These are phyloP conservation scores for Calliopum simillimum DNA, from an alignment of 2,888 invertebrate species.

Conservation along the genomic window DNA sequence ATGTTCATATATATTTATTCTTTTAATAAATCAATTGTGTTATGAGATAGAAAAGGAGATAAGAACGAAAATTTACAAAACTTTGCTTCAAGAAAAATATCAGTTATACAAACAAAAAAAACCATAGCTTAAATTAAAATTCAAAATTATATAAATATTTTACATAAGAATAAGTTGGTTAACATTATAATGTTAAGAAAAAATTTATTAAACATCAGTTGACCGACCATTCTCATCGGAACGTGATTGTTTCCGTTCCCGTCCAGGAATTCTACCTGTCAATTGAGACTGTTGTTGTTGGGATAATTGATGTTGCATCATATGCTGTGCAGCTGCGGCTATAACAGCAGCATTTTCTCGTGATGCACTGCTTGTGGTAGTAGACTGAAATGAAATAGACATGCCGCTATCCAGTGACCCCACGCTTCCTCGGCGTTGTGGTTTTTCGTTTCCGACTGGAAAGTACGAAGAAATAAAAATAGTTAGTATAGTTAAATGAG, in stretches of 20 bases:
- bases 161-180: conserved; percentile 5
- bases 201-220: conserved; percentile 63
- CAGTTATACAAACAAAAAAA: conserved; percentile 24
- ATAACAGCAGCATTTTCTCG: conserved; percentile 68
- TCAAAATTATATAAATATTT: conserved; percentile 30
- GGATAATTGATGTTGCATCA: conserved; percentile 54
- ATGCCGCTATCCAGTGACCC: conserved; percentile 96
- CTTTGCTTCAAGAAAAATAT: conserved; percentile 9
- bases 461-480: too few species aligned
- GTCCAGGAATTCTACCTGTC: conserved; percentile 62
- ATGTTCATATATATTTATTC: not conserved
- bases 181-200: conserved; percentile 24
- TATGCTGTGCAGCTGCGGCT: conserved; percentile 65
- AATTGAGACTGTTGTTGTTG: conserved; percentile 54
- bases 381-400: conserved; percentile 92
- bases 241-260: conserved; percentile 71
- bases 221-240: conserved; percentile 69
- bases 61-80: conserved; percentile 17
- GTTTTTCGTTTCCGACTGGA: conserved; percentile 81
- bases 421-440: conserved; percentile 91
- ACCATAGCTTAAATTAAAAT: conserved; percentile 24
- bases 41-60: too few species aligned
- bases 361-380: conserved; percentile 71
- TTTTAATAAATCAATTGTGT: too few species aligned
- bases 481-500: too few species aligned